Evolutionary conservation across 2,113 vertebrate species (phyloP).

Genomic region (Embiotoca jacksoni): DNA sequence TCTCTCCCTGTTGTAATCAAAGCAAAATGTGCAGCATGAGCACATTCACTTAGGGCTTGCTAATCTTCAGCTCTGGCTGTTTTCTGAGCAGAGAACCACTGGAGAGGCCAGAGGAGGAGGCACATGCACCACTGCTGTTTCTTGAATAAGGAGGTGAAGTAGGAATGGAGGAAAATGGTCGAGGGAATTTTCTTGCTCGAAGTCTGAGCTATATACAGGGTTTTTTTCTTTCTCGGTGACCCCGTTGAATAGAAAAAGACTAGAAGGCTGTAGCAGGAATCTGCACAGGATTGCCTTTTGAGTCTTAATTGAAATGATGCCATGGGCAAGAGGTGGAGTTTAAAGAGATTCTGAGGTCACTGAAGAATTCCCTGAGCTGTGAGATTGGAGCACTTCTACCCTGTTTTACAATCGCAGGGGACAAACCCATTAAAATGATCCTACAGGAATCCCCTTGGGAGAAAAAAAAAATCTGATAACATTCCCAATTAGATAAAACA

Average conservation of each 20-base stretch:
- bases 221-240: conserved; percentile 19
- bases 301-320: conserved; percentile 55
- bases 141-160: conserved; percentile 24
- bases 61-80: conserved; percentile 63
- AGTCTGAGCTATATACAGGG: conserved; percentile 41
- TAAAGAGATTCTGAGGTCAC: conserved; percentile 37
- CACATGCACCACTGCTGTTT: background rate
- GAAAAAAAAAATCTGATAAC: background rate
- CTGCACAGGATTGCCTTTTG: conserved; percentile 39
- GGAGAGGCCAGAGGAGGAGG: conserved; percentile 17
- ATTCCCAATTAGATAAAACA: background rate
- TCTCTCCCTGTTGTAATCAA: conserved; percentile 59
- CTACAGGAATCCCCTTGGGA: background rate
- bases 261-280: conserved; percentile 8
- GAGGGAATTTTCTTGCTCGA: conserved; percentile 31
- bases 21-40: conserved; percentile 68
- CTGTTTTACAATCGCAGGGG: background rate
- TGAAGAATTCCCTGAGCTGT: conserved; percentile 32
- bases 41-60: conserved; percentile 60
- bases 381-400: conserved; percentile 9
- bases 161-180: conserved; percentile 14
- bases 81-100: conserved; percentile 32
- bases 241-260: conserved; percentile 43
- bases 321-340: conserved; percentile 33
- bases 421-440: background rate